Base-by-base conservation (phyloP, 53 echinoderm and acorn worm genomes). In the Mesocentrotus franciscanus region DNA sequence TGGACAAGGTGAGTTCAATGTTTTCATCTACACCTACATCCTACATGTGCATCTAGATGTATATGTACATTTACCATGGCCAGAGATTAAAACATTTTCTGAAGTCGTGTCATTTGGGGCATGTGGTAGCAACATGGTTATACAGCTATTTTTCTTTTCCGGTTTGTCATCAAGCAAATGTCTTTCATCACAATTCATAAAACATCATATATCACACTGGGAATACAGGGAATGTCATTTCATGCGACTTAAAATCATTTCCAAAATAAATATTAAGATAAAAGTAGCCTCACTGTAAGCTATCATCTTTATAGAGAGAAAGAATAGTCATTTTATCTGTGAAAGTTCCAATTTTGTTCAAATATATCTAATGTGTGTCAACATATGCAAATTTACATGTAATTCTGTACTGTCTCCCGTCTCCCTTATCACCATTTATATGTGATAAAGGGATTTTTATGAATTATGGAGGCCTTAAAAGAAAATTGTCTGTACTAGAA, bases 1-100 rank as follows among this genome's bases (percentile, higher is more conserved):
- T 87, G 87, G 87, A 87, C 15, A 87, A 87, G 87, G 87, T 87
- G 58, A 87, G 87, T 87, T 57, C 13, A 8, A 1, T 57, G 24
- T 85, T 35, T 22, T 55, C 8, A 64, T 64, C 14, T 18, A 85
- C n/a, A 11, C n/a, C n/a, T n/a, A n/a, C n/a, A n/a, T n/a, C n/a
- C n/a, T n/a, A n/a, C n/a, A n/a, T n/a, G n/a, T n/a, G n/a, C n/a
- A n/a, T n/a, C n/a, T n/a, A n/a, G n/a, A n/a, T n/a, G n/a, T n/a
- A n/a, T n/a, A n/a, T n/a, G n/a, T n/a, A n/a, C n/a, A n/a, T n/a
- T n/a, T n/a, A n/a, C n/a, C n/a, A 10, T 85, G 12, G n/a, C 13
- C 57, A 58, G 29, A 58, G 87, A 58, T 58, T 5, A n/a, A 56
- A 87, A 17, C 20, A 36, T 84, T 36, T 49, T 20, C 20, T 87